Evolutionary conservation across 2,113 vertebrate genomes (phyloP).

Genomic region (Proterorhinus semilunaris): DNA sequence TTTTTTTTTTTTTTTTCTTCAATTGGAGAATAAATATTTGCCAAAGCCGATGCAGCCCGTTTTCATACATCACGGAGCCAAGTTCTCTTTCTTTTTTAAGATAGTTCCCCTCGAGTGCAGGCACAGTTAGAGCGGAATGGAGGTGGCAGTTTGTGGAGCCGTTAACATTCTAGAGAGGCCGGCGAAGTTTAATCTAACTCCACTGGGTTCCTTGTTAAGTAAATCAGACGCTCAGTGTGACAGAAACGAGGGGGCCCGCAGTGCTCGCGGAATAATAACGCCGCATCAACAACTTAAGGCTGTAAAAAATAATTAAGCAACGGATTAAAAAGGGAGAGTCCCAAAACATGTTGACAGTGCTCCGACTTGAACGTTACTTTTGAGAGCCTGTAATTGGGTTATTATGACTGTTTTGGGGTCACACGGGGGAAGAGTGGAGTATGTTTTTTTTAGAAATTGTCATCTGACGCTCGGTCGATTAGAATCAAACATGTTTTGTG

Average conservation of each 20-base stretch:
- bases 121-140: slow-evolving; percentile 27
- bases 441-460: no score
- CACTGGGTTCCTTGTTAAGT: slow-evolving; percentile 60
- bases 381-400: background rate
- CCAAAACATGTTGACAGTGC: background rate
- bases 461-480: no score
- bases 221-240: slow-evolving; percentile 52
- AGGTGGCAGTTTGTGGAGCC: slow-evolving; percentile 33
- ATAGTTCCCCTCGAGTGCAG: slow-evolving; percentile 48
- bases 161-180: slow-evolving; percentile 40
- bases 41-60: no score
- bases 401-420: no score
- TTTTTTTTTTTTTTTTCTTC: no score
- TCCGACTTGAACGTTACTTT: no score
- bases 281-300: slow-evolving; percentile 23
- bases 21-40: no score
- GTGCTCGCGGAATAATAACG: slow-evolving; percentile 18
- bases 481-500: no score
- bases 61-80: no score
- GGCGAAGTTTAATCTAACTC: slow-evolving; percentile 60
- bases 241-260: background rate
- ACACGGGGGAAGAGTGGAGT: no score
- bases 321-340: no score
- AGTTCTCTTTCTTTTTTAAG: slow-evolving; percentile 11
- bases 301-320: slow-evolving; percentile 30